Percentiles rank a stretch among this genome's conserved stretches.
Evolutionary conservation across 1,140 invertebrate genomes (phyloP).

Genomic region (Penaeus vannamei): DNA sequence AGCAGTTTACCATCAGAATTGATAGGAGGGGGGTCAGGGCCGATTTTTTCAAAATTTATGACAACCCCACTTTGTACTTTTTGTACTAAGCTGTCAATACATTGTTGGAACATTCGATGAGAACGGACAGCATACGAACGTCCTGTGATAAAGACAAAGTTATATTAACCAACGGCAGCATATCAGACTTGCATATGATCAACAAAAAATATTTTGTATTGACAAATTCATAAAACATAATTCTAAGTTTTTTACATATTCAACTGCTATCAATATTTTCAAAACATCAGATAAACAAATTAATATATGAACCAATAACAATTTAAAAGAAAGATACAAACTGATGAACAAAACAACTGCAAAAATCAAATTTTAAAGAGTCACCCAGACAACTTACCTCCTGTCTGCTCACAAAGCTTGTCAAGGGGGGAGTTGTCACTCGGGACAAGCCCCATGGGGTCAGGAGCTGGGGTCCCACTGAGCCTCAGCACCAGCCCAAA

Average conservation of each 20-base stretch:
- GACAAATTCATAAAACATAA: too few relatives aligned
- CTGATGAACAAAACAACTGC: too few relatives aligned
- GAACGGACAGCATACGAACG: slow-evolving; percentile 96
- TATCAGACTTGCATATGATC: not conserved
- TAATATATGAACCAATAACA: too few relatives aligned
- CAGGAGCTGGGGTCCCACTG: slow-evolving; percentile 81
- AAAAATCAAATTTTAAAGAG: too few relatives aligned
- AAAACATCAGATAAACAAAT: too few relatives aligned
- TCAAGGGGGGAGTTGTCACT: slow-evolving; percentile 95
- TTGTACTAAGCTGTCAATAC: slow-evolving; percentile 95
- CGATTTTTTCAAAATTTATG: slow-evolving; percentile 97
- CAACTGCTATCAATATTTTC: too few relatives aligned
- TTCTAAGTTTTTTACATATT: too few relatives aligned
- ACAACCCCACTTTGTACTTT: slow-evolving; percentile 98
- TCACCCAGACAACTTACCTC: slow-evolving; percentile 76
- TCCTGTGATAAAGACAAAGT: slow-evolving; percentile 76
- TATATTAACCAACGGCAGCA: not conserved
- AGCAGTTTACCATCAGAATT: slow-evolving; percentile 71
- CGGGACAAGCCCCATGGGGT: slow-evolving; percentile 87
- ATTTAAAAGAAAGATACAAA: too few relatives aligned
- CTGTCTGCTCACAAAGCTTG: slow-evolving; percentile 99
- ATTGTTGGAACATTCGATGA: slow-evolving; percentile 94
- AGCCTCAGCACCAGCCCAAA: slow-evolving; percentile 95
- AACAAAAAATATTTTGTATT: too few relatives aligned
- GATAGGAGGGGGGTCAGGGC: slow-evolving; percentile 86